A percentile compares a stretch with the other conserved stretches of the same genome.
phyloP scores from a whole-genome alignment of 30 jellyfish, hydroid and myxozoan genomes.

The Cassiopea xamachana region DNA sequence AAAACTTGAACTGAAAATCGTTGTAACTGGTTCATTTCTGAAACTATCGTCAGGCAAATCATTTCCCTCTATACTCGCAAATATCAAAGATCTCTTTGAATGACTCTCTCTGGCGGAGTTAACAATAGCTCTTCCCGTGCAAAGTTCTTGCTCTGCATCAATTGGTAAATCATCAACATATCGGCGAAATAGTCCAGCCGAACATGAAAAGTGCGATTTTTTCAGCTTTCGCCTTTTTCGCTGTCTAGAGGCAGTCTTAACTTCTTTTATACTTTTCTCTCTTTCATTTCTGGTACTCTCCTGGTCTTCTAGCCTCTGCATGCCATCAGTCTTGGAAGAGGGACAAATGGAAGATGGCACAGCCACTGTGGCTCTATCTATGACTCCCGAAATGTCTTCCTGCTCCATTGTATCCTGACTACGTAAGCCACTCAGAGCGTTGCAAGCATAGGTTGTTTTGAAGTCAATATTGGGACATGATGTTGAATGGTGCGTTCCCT shows the following conservation, averaged over 20 bases:
- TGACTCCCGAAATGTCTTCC: slow-evolving; percentile 6
- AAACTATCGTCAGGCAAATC: neutral
- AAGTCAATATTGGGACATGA: neutral
- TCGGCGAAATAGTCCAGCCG: neutral
- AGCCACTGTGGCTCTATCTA: neutral
- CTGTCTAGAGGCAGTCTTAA: neutral
- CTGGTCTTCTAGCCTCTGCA: neutral
- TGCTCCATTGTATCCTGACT: slow-evolving; percentile 55
- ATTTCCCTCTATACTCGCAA: neutral
- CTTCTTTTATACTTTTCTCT: neutral
- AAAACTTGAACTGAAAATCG: slow-evolving; percentile 1
- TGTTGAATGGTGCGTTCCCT: neutral
- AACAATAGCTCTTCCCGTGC: neutral
- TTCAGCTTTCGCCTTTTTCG: neutral
- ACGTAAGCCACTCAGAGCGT: slow-evolving; percentile 11
- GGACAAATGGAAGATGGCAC: slow-evolving; percentile 2
- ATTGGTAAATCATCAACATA: neutral
- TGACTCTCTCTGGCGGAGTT: neutral
- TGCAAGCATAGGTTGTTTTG: neutral
- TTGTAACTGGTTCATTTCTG: neutral
- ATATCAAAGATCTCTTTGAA: neutral
- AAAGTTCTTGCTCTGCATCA: neutral
- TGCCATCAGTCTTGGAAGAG: neutral
- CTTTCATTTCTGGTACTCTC: neutral
- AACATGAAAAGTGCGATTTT: neutral